Evolutionary conservation across 1,140 invertebrate species (phyloP).

Genomic region (Drosophila mayri): DNA sequence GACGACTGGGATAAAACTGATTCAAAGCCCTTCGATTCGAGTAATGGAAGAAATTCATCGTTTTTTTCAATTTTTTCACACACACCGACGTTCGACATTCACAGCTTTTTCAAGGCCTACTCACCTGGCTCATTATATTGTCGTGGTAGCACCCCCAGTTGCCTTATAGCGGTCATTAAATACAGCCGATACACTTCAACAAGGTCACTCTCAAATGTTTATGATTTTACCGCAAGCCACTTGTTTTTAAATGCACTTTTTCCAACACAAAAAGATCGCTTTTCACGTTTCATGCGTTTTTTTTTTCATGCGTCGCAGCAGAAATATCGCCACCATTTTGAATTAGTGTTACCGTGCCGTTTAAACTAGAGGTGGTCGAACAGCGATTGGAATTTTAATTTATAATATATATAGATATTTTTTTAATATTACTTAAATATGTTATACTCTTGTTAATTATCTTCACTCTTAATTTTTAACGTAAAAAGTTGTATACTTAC

Average conservation of each 20-base stretch:
- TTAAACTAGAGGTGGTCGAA: background rate
- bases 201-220: conserved; percentile 67
- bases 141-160: conserved; percentile 75
- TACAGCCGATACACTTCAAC: conserved; percentile 64
- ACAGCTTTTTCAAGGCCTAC: conserved; percentile 83
- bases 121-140: conserved; percentile 85
- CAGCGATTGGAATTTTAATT: background rate
- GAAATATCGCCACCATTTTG: conserved; percentile 70
- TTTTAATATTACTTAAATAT: too few species aligned
- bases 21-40: conserved; percentile 63
- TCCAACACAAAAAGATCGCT: conserved; percentile 66
- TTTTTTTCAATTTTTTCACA: conserved; percentile 70
- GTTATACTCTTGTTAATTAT: background rate
- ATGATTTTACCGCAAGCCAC: conserved; percentile 54
- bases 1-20: conserved; percentile 62
- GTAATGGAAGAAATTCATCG: conserved; percentile 67
- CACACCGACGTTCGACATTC: conserved; percentile 73
- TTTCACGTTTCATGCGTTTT: conserved; percentile 70
- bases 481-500: background rate
- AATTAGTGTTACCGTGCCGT: conserved; percentile 42
- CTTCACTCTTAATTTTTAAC: background rate
- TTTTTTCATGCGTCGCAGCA: conserved; percentile 62
- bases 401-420: too few species aligned
- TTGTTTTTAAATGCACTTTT: conserved; percentile 82
- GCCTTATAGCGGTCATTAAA: conserved; percentile 82